Base-by-base conservation (phyloP, 2,888 invertebrate genomes). In the Dynastes tityus region DNA sequence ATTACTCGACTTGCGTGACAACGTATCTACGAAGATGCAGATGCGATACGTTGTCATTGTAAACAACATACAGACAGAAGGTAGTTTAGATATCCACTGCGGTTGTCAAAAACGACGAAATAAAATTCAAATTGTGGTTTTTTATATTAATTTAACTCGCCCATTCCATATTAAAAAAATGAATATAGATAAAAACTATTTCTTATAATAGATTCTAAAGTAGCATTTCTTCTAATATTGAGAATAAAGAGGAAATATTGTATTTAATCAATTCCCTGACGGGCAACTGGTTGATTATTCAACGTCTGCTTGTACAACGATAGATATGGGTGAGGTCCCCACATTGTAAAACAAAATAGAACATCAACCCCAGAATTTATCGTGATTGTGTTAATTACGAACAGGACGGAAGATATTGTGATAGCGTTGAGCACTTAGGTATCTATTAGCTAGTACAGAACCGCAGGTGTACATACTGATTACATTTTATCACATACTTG, bases 301-400 rank as follows among this genome's bases (percentile, higher is more conserved):
- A 70, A 27, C 70, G 53, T 29, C 70, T 27, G 70, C 29, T 70
- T 51, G 11, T 67, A 45, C 45, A 5, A 32, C 32, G n/a, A 11
- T 70, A 70, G 70, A 70, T 70, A 70, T 51, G 53, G 70, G 32
- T 32, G 27, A 70, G 29, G 53, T 53, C 51, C 22, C 32, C 27
- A 32, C 27, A 70, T 70, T n/a, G 70, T 70, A 29, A n/a, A 51
- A 70, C 70, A 70, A 70, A 70, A 29, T 70, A 45, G 45, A 45
- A 70, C 70, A 70, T 70, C 70, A 70, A 53, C 70, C 70, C 70
- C 53, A n/a, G 29, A 70, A 70, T 53, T 53, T 70, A 70, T 70
- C 70, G 70, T 53, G 53, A 53, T 51, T 70, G 51, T 70, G 70
- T 70, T 70, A 70, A 70, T 70, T 70, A 70, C 53, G 22, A 40